Evolutionary conservation across 1,140 invertebrate genomes (phyloP).

Genomic region (Acromyrmex heyeri): DNA sequence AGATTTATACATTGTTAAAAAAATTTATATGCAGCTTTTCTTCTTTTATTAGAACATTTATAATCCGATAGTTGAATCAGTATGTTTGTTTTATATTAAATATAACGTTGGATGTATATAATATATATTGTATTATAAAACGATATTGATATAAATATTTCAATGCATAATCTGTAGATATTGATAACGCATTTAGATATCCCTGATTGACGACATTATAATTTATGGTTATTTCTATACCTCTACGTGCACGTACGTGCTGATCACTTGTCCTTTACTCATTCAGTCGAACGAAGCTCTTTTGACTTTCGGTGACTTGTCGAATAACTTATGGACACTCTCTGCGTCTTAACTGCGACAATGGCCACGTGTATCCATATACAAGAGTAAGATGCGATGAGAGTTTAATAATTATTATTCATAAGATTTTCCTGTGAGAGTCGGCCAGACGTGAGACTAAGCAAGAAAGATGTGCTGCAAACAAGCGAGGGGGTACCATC

Average conservation of each 20-base stretch:
- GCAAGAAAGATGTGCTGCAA: constrained; percentile 85
- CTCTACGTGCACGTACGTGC: not conserved
- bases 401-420: constrained; percentile 86
- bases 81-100: not conserved
- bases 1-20: not conserved
- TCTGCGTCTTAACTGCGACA: constrained; percentile 29
- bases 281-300: constrained; percentile 25
- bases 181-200: not conserved
- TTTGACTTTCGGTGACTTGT: constrained; percentile 45
- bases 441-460: constrained; percentile 84
- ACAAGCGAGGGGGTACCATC: constrained; percentile 76
- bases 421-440: constrained; percentile 83
- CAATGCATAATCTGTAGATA: not conserved
- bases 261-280: constrained; percentile 52
- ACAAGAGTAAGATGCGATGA: constrained; percentile 62
- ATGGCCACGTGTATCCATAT: constrained; percentile 8
- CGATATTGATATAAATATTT: not conserved
- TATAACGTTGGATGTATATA: not conserved
- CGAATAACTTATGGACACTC: not conserved
- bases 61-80: not conserved
- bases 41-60: constrained; percentile 26
- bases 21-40: not conserved
- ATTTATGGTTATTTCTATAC: constrained; percentile 29
- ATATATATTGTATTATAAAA: not conserved
- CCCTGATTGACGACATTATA: not conserved